Conservation (phyloP, 2,113 vertebrate genomes). For the Xiphophorus maculatus region DNA sequence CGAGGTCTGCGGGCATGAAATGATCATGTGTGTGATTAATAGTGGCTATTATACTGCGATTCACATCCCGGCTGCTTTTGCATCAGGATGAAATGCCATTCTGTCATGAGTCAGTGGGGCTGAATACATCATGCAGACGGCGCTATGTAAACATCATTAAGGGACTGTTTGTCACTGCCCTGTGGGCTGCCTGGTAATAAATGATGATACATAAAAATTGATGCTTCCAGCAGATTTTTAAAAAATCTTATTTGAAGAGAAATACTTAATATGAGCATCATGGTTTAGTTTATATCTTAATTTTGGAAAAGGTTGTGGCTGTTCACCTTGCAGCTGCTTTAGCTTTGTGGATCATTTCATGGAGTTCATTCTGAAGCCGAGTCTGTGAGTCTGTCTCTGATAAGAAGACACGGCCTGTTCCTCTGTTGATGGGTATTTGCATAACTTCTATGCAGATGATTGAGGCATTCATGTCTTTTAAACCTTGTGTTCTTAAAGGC, state of each 20-base stretch:
- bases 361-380: too few relatives aligned
- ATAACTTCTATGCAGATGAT: too few relatives aligned
- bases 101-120: slow-evolving; percentile 60
- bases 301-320: not conserved
- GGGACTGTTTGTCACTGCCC: slow-evolving; percentile 53
- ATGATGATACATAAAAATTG: not conserved
- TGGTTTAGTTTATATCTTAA: not conserved
- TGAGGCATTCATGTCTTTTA: too few relatives aligned
- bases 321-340: not conserved
- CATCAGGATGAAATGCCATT: slow-evolving; percentile 50
- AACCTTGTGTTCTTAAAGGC: too few relatives aligned
- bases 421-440: too few relatives aligned
- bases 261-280: not conserved
- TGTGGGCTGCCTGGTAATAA: slow-evolving; percentile 31
- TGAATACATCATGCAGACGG: slow-evolving; percentile 59
- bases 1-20: slow-evolving; percentile 12
- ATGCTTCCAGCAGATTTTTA: not conserved
- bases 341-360: too few relatives aligned
- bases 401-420: too few relatives aligned
- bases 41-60: slow-evolving; percentile 34
- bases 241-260: not conserved
- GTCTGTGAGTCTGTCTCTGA: too few relatives aligned
- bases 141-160: slow-evolving; percentile 67
- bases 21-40: slow-evolving; percentile 57
- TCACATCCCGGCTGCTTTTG: slow-evolving; percentile 42